Evolutionary conservation across 2,113 vertebrate species (phyloP).

Genomic region (Oncorhynchus gorbuscha): DNA sequence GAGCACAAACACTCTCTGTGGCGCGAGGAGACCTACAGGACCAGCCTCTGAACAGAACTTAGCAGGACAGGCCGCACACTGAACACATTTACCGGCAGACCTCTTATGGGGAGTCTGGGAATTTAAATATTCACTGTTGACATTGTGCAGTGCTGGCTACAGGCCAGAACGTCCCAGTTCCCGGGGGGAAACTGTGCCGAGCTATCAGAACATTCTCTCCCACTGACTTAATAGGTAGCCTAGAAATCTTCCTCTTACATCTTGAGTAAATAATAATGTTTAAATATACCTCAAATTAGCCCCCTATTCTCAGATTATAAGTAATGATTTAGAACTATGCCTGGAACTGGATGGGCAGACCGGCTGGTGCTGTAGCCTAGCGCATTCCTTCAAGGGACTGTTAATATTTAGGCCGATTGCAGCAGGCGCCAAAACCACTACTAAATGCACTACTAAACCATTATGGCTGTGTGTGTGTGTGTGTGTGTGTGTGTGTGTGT

Average conservation of each 20-base stretch:
- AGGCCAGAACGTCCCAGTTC: slow-evolving; percentile 76
- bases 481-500: too few species aligned
- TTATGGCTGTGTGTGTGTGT: neutral
- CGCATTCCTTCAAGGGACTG: too few species aligned
- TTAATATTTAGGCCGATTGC: neutral
- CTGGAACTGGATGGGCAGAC: slow-evolving; percentile 10
- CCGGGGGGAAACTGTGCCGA: slow-evolving; percentile 76
- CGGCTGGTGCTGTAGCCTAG: neutral
- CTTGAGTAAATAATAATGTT: slow-evolving; percentile 57
- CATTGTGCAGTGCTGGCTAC: slow-evolving; percentile 89
- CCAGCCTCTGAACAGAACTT: neutral
- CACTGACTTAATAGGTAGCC: slow-evolving; percentile 76
- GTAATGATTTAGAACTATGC: slow-evolving; percentile 23
- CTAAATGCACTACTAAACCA: neutral
- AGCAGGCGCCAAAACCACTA: slow-evolving; percentile 13
- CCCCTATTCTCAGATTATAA: slow-evolving; percentile 12
- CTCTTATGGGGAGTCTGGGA: slow-evolving; percentile 96
- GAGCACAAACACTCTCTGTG: neutral
- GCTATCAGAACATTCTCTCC: slow-evolving; percentile 75
- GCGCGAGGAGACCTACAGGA: neutral
- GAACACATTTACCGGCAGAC: slow-evolving; percentile 94
- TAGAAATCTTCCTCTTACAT: slow-evolving; percentile 78
- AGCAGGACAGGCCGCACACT: slow-evolving; percentile 88
- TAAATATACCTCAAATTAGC: slow-evolving; percentile 48
- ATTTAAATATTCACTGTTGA: slow-evolving; percentile 99